These are phyloP conservation scores for Cyphomyrus discorhynchus DNA, from an alignment of 2,113 vertebrate species.

Conservation along the genomic window DNA sequence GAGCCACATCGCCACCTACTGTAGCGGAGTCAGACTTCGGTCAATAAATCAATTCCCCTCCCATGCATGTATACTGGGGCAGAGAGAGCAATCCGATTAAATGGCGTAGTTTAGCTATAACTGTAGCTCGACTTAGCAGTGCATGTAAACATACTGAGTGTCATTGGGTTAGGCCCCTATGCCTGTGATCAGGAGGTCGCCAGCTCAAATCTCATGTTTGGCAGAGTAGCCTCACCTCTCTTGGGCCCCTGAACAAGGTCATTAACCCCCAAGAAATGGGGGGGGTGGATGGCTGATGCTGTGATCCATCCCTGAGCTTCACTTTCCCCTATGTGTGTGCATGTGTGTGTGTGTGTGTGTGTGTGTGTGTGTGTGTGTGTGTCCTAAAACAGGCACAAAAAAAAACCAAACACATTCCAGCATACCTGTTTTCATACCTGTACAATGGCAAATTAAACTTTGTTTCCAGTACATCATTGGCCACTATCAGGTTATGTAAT, in stretches of 20 bases:
- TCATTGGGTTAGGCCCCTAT: not conserved
- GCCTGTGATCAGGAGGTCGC: not conserved
- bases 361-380: not conserved
- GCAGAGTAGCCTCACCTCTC: not conserved
- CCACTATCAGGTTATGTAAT: not conserved
- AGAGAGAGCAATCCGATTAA: no score
- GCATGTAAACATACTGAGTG: not conserved
- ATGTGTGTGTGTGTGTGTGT: not conserved
- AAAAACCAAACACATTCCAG: not conserved
- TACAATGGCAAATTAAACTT: not conserved
- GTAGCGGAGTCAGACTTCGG: no score
- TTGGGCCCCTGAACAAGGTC: not conserved
- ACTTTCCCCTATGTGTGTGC: not conserved
- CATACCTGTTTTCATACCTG: not conserved
- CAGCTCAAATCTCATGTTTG: not conserved
- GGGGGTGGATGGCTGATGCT: not conserved
- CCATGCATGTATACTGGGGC: no score
- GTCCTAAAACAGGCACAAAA: not conserved
- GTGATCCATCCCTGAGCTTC: not conserved
- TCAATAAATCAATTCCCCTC: no score
- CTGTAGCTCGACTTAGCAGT: no score
- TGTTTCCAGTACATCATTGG: not conserved
- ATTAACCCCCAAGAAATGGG: not conserved
- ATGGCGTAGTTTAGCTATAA: no score
- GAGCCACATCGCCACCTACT: no score